These are phyloP conservation scores for Galeopsomyia nigrocyanea DNA, from an alignment of 2,888 invertebrate genomes.

Conservation along the genomic window DNA sequence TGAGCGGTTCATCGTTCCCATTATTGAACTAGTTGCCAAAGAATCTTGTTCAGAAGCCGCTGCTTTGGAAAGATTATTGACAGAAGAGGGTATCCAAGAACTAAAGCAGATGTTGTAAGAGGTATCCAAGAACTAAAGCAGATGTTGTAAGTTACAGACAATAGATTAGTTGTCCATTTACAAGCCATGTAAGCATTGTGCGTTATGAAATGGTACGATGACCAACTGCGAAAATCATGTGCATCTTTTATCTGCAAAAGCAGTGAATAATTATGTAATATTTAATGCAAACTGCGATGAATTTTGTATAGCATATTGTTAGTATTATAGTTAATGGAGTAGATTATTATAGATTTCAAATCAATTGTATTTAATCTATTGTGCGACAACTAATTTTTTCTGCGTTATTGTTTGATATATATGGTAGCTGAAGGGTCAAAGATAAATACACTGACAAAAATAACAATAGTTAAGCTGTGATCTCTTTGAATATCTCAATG, in stretches of 20 bases:
- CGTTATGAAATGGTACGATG: too few species aligned
- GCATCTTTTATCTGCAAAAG: neutral
- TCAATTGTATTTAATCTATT: too few species aligned
- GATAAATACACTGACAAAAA: too few species aligned
- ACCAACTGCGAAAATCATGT: too few species aligned
- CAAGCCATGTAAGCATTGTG: slow-evolving; percentile 2
- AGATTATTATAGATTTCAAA: too few species aligned
- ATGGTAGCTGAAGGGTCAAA: too few species aligned
- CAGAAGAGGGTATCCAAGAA: slow-evolving; percentile 32
- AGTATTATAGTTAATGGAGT: neutral
- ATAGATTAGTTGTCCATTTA: neutral
- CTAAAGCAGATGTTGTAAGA: slow-evolving; percentile 36
- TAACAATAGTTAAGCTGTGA: too few species aligned
- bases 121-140: slow-evolving; percentile 34
- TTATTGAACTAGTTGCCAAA: slow-evolving; percentile 32
- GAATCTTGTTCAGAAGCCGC: slow-evolving; percentile 38
- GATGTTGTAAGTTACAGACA: slow-evolving; percentile 30
- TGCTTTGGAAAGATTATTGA: slow-evolving; percentile 28
- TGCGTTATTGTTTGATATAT: too few species aligned
- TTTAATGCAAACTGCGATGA: neutral
- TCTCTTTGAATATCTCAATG: too few species aligned
- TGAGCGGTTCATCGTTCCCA: slow-evolving; percentile 33
- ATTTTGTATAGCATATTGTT: neutral
- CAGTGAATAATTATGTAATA: slow-evolving; percentile 5
- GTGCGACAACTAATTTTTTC: too few species aligned